Conservation (phyloP, 2,888 invertebrate genomes). For the Blomia tropicalis region DNA sequence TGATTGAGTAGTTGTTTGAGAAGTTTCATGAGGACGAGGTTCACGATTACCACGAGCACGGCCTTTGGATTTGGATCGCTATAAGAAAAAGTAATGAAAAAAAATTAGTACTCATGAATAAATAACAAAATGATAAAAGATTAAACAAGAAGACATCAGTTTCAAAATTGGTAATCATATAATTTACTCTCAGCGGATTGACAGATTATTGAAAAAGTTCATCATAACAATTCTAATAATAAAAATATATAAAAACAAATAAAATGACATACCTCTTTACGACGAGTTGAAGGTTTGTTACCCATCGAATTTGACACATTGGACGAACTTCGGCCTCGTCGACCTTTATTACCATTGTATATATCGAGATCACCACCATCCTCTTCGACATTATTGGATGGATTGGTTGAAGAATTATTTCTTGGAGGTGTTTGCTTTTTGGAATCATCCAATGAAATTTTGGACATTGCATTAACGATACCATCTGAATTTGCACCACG, state of each 20-base stretch:
- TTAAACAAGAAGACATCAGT: conserved; percentile 10
- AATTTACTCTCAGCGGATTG: conserved; percentile 29
- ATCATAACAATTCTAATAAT: conserved; percentile 14
- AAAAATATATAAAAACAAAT: not conserved
- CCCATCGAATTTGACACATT: not conserved
- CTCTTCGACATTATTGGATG: not conserved
- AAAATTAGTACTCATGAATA: not conserved
- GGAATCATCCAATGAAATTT: not conserved
- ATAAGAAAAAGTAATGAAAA: conserved; percentile 25
- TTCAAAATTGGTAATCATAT: conserved; percentile 2
- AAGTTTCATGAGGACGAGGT: not conserved
- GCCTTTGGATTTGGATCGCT: conserved; percentile 15
- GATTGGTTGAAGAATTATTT: not conserved
- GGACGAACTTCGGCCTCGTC: not conserved
- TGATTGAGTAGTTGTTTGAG: no score
- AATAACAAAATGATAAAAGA: not conserved
- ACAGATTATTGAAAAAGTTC: conserved; percentile 26
- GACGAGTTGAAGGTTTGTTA: not conserved
- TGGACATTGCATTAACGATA: not conserved
- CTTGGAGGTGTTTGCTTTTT: not conserved
- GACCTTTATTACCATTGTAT: not conserved
- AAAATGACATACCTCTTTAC: conserved; percentile 2
- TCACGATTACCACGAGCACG: conserved; percentile 11
- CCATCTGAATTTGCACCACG: no score
- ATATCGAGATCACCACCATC: not conserved